Percentiles rank a stretch among this genome's conserved stretches.
These are phyloP conservation scores for Phalacrocorax aristotelis DNA, from an alignment of 2,113 vertebrate species.

Conservation along the genomic window DNA sequence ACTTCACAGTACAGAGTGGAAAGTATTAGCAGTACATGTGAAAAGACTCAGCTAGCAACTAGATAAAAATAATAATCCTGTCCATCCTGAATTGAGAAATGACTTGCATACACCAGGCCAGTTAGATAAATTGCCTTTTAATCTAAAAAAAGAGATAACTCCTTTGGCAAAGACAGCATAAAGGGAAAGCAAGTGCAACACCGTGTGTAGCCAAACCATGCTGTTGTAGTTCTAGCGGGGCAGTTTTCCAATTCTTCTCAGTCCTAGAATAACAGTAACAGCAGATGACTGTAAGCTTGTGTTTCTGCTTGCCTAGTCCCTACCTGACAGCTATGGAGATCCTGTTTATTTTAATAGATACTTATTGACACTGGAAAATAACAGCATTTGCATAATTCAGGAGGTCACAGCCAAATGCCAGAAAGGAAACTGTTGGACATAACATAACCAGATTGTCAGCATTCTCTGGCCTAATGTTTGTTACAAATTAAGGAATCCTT, in stretches of 20 bases:
- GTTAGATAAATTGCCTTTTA: background rate
- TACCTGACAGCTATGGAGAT: background rate
- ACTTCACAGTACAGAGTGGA: background rate
- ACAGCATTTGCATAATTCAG: background rate
- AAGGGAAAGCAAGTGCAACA: background rate
- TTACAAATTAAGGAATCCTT: background rate
- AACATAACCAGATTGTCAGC: background rate
- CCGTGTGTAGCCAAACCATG: background rate
- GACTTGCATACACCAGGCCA: background rate
- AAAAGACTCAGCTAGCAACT: background rate
- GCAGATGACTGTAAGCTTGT: background rate
- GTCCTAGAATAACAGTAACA: background rate
- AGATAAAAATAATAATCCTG: background rate
- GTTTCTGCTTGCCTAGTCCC: background rate
- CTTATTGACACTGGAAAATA: background rate
- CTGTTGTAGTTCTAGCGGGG: background rate
- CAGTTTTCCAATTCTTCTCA: background rate
- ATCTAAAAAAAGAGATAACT: background rate
- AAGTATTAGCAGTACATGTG: background rate
- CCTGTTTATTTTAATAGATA: background rate
- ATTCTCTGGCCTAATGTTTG: background rate
- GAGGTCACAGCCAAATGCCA: background rate
- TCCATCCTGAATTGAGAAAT: background rate
- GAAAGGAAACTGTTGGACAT: background rate
- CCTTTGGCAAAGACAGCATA: background rate